Conservation (phyloP, 2,888 invertebrate species). For the Lamellibrachia satsuma region DNA sequence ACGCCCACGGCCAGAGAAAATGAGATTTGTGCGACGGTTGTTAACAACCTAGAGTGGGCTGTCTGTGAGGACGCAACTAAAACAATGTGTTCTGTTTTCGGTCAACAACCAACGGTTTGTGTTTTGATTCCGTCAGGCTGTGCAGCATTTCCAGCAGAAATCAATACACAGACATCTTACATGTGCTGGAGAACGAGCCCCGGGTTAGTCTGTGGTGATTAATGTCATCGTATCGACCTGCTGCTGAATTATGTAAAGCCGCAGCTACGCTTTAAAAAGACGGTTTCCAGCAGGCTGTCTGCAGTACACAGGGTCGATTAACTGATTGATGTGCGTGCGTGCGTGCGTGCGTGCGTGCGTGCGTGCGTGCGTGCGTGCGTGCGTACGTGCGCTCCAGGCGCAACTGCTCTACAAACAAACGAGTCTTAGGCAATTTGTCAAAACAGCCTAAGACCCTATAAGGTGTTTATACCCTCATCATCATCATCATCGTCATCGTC, state of each 20-base stretch:
- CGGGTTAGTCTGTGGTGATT: not conserved
- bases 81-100: not conserved
- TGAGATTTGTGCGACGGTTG: not conserved
- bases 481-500: too few species aligned
- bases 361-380: constrained; percentile 7
- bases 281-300: not conserved
- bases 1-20: not conserved
- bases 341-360: constrained; percentile 18
- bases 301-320: not conserved
- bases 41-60: not conserved
- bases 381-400: not conserved
- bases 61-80: too few species aligned
- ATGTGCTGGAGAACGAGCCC: not conserved
- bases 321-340: not conserved
- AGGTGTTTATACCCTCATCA: too few species aligned
- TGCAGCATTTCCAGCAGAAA: not conserved
- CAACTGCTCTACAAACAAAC: too few species aligned
- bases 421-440: too few species aligned
- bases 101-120: not conserved
- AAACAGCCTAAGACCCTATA: too few species aligned
- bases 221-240: not conserved
- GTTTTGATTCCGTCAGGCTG: not conserved
- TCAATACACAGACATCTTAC: not conserved
- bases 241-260: constrained; percentile 6
- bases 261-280: not conserved